phyloP scores from a whole-genome alignment of 2,888 invertebrate species.

The Trachelus iudaicus region DNA sequence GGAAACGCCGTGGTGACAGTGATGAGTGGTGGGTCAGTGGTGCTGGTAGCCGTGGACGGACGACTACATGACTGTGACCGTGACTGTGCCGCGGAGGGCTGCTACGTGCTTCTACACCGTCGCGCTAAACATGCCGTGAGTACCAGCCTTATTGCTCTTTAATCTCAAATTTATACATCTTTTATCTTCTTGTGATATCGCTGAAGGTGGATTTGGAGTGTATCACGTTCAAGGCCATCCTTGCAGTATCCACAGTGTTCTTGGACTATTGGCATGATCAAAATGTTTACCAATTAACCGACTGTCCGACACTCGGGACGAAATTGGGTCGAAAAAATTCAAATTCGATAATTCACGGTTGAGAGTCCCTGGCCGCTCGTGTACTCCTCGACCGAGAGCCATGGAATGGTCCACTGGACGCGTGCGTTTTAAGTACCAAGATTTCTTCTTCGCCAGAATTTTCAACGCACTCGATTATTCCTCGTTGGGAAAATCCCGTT shows the following conservation, averaged over 20 bases:
- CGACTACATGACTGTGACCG: slow-evolving; percentile 28
- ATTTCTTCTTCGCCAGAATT: not conserved
- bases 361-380: not conserved
- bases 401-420: not conserved
- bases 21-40: slow-evolving; percentile 36
- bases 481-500: not conserved
- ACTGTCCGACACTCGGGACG: not conserved
- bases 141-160: slow-evolving; percentile 8
- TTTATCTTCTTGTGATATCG: not conserved
- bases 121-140: slow-evolving; percentile 36
- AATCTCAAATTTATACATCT: not conserved
- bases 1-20: slow-evolving; percentile 31
- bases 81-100: slow-evolving; percentile 28
- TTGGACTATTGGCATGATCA: not conserved
- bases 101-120: slow-evolving; percentile 14
- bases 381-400: not conserved
- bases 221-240: not conserved
- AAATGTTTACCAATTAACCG: not conserved
- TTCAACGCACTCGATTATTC: not conserved
- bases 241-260: not conserved
- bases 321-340: not conserved
- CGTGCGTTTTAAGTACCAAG: not conserved
- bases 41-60: slow-evolving; percentile 16
- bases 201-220: not conserved
- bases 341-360: not conserved